Percentiles rank a stretch among this genome's conserved stretches.
Evolutionary conservation across 1,140 invertebrate species (phyloP).

Genomic region (Colletes gigas): DNA sequence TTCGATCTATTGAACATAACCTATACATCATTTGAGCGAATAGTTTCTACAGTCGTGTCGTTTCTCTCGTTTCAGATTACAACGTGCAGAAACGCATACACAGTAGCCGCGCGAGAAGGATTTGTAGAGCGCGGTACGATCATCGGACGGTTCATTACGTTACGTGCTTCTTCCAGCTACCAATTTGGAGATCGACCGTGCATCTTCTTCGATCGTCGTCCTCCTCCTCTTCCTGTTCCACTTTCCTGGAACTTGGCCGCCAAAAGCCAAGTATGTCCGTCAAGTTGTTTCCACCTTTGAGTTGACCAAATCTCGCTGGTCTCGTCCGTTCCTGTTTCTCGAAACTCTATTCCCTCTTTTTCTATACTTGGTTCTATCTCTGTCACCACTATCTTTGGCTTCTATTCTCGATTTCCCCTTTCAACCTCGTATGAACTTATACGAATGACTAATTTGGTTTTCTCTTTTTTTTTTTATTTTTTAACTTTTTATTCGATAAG

Average conservation of each 20-base stretch:
- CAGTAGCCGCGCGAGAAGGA: conserved; percentile 1
- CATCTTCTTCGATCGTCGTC: conserved; percentile 51
- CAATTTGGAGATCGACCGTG: conserved; percentile 10
- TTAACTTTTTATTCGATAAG: too few species aligned
- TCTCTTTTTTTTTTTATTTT: too few species aligned
- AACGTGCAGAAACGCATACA: conserved; percentile 24
- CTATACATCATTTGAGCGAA: background rate
- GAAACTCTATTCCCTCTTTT: conserved; percentile 14
- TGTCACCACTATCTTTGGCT: background rate
- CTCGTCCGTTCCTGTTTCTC: conserved; percentile 41
- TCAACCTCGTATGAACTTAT: conserved; percentile 2
- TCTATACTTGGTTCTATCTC: background rate
- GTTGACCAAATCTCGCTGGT: conserved; percentile 55
- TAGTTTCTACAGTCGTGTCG: background rate
- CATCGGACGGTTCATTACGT: background rate
- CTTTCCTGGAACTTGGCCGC: conserved; percentile 49
- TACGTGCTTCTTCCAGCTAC: background rate
- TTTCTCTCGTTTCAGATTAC: conserved; percentile 41
- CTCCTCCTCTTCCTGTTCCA: conserved; percentile 42
- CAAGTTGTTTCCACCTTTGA: conserved; percentile 33
- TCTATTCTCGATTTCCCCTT: background rate
- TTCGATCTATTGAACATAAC: background rate
- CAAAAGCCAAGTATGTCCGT: conserved; percentile 28
- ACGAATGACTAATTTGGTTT: background rate
- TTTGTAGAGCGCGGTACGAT: background rate